phyloP scores from a whole-genome alignment of 1,140 invertebrate genomes.

The Homalodisca vitripennis region DNA sequence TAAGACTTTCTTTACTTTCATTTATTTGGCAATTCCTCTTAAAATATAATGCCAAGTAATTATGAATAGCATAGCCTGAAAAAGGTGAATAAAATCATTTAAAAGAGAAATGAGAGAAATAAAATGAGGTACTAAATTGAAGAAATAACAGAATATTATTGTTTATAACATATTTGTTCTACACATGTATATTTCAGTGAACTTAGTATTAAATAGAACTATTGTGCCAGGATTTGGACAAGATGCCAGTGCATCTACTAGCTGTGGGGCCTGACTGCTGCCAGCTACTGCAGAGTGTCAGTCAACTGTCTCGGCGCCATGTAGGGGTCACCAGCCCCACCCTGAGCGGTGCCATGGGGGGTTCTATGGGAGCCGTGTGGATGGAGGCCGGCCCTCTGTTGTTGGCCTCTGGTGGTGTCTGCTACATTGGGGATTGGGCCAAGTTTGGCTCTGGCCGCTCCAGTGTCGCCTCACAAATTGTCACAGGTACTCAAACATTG shows the following conservation, averaged over 20 bases:
- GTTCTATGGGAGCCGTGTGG: slow-evolving; percentile 27
- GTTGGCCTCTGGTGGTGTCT: slow-evolving; percentile 35
- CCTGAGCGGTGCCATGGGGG: not conserved
- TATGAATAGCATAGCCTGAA: too few species aligned
- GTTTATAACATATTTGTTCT: not conserved
- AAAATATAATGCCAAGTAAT: too few species aligned
- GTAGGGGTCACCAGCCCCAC: slow-evolving; percentile 22
- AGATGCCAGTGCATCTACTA: slow-evolving; percentile 32
- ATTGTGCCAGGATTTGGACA: slow-evolving; percentile 25
- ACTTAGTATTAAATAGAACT: not conserved
- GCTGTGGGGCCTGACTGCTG: slow-evolving; percentile 32
- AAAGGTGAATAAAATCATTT: too few species aligned
- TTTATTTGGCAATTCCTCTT: too few species aligned
- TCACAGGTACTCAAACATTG: slow-evolving; percentile 16
- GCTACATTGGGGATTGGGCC: slow-evolving; percentile 37
- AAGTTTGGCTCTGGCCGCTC: slow-evolving; percentile 9
- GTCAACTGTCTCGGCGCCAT: slow-evolving; percentile 15
- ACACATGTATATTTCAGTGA: not conserved
- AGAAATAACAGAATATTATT: not conserved
- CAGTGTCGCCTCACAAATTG: slow-evolving; percentile 18
- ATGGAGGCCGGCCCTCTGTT: slow-evolving; percentile 36
- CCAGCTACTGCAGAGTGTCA: slow-evolving; percentile 9
- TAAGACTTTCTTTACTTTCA: too few species aligned
- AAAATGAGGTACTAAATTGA: not conserved
- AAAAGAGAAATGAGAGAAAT: not conserved